These are phyloP conservation scores for Tiphia femorata DNA, from an alignment of 2,888 invertebrate genomes.

Conservation along the genomic window DNA sequence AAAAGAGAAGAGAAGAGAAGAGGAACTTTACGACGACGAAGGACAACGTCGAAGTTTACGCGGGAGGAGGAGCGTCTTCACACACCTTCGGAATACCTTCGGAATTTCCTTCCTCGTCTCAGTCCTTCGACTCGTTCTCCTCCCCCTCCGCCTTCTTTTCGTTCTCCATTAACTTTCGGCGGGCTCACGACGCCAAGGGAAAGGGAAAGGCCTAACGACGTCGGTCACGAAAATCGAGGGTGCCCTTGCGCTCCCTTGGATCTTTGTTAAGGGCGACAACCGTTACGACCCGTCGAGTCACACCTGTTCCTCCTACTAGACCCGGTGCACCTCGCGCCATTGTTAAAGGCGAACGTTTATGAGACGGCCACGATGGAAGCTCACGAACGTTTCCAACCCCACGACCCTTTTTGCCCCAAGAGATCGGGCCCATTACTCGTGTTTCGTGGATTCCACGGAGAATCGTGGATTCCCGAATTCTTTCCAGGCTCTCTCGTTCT, in stretches of 20 bases:
- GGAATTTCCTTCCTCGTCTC: conserved; percentile 22
- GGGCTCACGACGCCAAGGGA: no score
- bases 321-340: conserved; percentile 21
- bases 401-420: neutral
- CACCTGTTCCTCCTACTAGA: conserved; percentile 38
- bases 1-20: no score
- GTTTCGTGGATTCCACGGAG: neutral
- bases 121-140: neutral
- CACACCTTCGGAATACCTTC: neutral
- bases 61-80: neutral
- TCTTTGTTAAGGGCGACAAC: conserved; percentile 28
- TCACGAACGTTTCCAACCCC: conserved; percentile 1
- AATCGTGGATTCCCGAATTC: neutral
- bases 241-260: no score
- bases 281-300: conserved; percentile 32
- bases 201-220: conserved; percentile 27
- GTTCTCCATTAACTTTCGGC: no score
- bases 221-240: conserved; percentile 22
- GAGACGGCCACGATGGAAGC: conserved; percentile 14
- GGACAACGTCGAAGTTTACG: no score
- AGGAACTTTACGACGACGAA: no score
- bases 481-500: neutral
- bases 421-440: neutral
- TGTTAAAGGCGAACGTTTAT: no score
- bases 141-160: no score